Evolutionary conservation across 2,888 invertebrate species (phyloP).

Genomic region (Idaea biselata): DNA sequence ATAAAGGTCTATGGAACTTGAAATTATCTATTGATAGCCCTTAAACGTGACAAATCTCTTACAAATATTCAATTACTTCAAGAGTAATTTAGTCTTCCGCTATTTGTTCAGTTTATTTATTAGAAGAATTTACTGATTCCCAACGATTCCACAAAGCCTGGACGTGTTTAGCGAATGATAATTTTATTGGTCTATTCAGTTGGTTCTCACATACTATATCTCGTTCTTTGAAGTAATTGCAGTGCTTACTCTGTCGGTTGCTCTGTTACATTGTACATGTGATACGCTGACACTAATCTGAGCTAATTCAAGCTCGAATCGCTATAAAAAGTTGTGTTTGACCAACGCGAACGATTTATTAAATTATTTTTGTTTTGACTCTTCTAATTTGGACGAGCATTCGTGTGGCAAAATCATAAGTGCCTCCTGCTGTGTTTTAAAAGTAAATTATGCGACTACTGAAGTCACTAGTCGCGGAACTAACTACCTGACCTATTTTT

Average conservation of each 20-base stretch:
- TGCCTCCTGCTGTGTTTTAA: neutral
- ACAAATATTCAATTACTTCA: slow-evolving; percentile 15
- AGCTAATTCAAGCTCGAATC: slow-evolving; percentile 32
- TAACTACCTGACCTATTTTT: too few relatives aligned
- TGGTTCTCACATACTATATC: slow-evolving; percentile 33
- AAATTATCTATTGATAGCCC: slow-evolving; percentile 26
- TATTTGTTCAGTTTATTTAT: slow-evolving; percentile 17
- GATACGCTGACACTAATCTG: slow-evolving; percentile 51
- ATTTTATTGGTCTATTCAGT: slow-evolving; percentile 33
- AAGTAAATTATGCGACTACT: neutral
- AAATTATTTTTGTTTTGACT: neutral
- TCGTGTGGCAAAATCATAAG: slow-evolving; percentile 4
- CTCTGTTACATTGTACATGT: slow-evolving; percentile 43
- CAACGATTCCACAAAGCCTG: slow-evolving; percentile 22
- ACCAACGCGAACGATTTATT: too few relatives aligned
- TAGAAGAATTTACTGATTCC: slow-evolving; percentile 23
- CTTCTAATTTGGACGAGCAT: neutral
- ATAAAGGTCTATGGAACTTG: slow-evolving; percentile 30
- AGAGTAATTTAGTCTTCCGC: slow-evolving; percentile 2
- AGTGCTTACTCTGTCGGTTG: slow-evolving; percentile 40
- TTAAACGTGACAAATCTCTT: slow-evolving; percentile 23
- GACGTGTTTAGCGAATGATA: slow-evolving; percentile 21
- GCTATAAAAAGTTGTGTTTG: neutral
- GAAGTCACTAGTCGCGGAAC: too few relatives aligned
- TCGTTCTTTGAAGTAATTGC: slow-evolving; percentile 30